Evolutionary conservation across 2,888 invertebrate genomes (phyloP), one percentile per base, ranked within the genome.

Genomic region (Mesorhabditis spiculigera): DNA sequence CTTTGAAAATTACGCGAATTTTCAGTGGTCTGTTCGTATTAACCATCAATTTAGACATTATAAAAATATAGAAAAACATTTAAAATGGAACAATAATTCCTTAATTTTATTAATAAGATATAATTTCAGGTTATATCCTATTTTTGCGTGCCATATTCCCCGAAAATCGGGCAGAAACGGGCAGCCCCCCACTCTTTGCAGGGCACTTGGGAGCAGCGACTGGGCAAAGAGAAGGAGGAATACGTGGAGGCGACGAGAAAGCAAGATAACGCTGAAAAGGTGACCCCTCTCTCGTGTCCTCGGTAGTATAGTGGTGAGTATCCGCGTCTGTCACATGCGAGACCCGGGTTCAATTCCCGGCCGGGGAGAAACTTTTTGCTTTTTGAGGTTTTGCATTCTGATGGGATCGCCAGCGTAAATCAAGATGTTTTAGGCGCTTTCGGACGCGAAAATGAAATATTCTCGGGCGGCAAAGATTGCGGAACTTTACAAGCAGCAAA

Each of bases 241-340:
- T 88, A 87, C 70, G 72, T 87, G 64, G 87, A 88, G 42, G 87
- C 88, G 0, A 75, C 86, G 43, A 86, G 86, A 70, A 83, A 85
- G 69, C 86, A 88, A 76, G 88, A 88, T 75, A 84, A 86, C 4
- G 86, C 86, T 4, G 85, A 87, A 77, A 86, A 86, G 72, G 82
- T 83, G 4, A 69, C 13, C 58, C 58, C 58, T 50, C 58, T 50
- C 58, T 50, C 58, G 71, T 73, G 76, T 80, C 78, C 79, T 78
- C 78, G 79, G 79, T 81, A 81, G 81, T 81, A 79, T 81, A 81
- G 81, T 81, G 79, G 81, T 81, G 73, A 81, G 81, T 81, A 81
- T 81, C 81, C 81, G 81, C 81, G 81, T 77, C 81, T 81, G 81
- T 81, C 81, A 81, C 81, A 78, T 81, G 81, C 81, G 81, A 81